phyloP scores from a whole-genome alignment of 1,140 invertebrate species.

The Papilio glaucus region DNA sequence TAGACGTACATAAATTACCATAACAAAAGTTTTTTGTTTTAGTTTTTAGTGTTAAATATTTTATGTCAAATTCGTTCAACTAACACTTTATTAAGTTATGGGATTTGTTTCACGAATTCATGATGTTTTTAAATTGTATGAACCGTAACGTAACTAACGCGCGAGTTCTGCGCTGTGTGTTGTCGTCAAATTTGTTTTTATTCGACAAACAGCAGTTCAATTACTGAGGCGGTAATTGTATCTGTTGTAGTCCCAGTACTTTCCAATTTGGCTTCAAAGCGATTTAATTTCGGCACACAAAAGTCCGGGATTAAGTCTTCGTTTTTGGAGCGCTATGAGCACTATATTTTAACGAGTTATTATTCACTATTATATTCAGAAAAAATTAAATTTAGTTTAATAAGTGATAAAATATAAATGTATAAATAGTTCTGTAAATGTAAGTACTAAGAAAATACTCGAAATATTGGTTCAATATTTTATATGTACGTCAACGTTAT shows the following conservation, averaged over 20 bases:
- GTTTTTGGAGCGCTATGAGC: constrained; percentile 49
- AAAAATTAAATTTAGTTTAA: no score
- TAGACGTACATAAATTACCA: no score
- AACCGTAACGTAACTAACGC: constrained; percentile 8
- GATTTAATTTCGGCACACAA: constrained; percentile 74
- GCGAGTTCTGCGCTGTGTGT: not conserved
- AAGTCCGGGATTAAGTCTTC: constrained; percentile 56
- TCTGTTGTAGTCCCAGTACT: constrained; percentile 52
- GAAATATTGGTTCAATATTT: no score
- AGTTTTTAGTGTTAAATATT: no score
- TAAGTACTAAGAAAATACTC: no score
- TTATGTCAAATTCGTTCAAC: not conserved
- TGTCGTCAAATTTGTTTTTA: constrained; percentile 36
- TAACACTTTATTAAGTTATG: constrained; percentile 4
- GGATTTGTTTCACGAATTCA: not conserved
- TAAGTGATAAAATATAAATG: no score
- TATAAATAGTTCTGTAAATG: no score
- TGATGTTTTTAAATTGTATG: constrained; percentile 1
- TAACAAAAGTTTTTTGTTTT: not conserved
- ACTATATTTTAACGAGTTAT: constrained; percentile 18
- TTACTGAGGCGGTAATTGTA: constrained; percentile 34
- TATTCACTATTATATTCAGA: not conserved
- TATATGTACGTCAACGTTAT: no score
- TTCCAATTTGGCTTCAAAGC: constrained; percentile 67
- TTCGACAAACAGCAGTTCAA: constrained; percentile 34